These are phyloP conservation scores for Pangasius djambal DNA, from an alignment of 2,797 vertebrate genomes.

Conservation along the genomic window DNA sequence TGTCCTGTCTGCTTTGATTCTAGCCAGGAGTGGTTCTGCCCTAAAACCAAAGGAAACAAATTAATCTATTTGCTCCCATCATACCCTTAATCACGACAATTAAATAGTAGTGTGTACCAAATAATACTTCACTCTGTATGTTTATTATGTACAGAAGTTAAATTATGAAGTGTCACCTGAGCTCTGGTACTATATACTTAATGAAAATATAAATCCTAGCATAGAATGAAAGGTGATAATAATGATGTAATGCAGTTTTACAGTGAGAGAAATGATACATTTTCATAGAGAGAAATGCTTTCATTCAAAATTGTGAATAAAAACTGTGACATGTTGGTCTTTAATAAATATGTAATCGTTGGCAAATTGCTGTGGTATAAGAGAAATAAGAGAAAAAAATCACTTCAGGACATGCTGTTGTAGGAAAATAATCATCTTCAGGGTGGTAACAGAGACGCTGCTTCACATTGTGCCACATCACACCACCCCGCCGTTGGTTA, in stretches of 20 bases:
- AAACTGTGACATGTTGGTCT: no score
- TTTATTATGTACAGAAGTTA: not conserved
- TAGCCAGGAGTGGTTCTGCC: constrained; percentile 31
- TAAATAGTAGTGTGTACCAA: not conserved
- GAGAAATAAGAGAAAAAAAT: not conserved
- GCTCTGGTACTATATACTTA: not conserved
- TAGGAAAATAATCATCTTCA: not conserved
- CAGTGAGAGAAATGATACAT: no score
- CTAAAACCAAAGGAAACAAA: not conserved
- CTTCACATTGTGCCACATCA: not conserved
- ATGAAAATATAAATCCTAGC: not conserved
- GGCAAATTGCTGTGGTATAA: not conserved
- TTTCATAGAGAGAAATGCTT: not conserved
- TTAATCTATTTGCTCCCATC: not conserved
- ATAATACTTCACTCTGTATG: not conserved
- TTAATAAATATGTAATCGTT: not conserved
- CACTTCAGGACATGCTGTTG: not conserved
- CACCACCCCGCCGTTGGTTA: not conserved
- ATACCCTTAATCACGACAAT: not conserved
- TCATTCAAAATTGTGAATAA: not conserved
- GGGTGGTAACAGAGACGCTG: not conserved
- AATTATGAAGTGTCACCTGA: not conserved
- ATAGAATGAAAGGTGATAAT: not conserved
- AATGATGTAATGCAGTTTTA: not conserved
- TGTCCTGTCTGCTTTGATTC: constrained; percentile 17